Evolutionary conservation across 2,888 invertebrate species (phyloP).

Genomic region (Ophraella communa): DNA sequence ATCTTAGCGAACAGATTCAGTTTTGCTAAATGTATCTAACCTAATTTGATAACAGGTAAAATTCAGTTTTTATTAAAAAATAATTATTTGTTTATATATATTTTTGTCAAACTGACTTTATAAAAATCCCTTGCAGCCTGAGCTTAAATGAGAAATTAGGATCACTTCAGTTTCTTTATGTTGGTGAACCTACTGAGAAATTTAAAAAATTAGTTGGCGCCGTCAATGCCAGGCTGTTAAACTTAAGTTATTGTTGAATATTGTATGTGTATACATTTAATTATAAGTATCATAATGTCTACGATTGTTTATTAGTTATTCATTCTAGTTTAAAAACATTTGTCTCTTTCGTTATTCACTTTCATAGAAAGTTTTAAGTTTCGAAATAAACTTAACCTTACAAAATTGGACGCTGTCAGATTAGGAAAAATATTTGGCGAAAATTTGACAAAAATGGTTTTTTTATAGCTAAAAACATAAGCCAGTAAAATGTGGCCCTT

Average conservation of each 20-base stretch:
- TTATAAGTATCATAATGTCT: conserved; percentile 15
- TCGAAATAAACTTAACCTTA: conserved; percentile 43
- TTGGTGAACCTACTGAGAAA: conserved; percentile 10
- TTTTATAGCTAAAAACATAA: conserved; percentile 28
- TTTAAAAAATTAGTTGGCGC: conserved; percentile 45
- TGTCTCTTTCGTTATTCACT: neutral
- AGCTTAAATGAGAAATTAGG: too few species aligned
- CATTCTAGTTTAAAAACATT: neutral
- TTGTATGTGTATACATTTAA: conserved; percentile 25
- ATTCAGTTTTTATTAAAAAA: too few species aligned
- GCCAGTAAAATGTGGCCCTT: conserved; percentile 69
- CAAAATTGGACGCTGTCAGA: conserved; percentile 48
- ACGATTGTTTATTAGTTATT: conserved; percentile 4
- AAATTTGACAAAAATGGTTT: conserved; percentile 36
- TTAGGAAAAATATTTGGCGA: conserved; percentile 32
- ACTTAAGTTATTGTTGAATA: conserved; percentile 34
- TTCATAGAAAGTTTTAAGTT: neutral
- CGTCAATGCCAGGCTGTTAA: conserved; percentile 41
- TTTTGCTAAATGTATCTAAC: too few species aligned
- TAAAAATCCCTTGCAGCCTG: too few species aligned
- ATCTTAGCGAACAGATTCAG: too few species aligned
- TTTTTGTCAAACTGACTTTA: too few species aligned
- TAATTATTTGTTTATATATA: too few species aligned
- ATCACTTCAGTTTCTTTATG: neutral
- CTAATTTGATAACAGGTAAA: too few species aligned